These are phyloP conservation scores for Stichodactyla helianthus DNA, from an alignment of 64 coral and sea anemone species.

Conservation along the genomic window DNA sequence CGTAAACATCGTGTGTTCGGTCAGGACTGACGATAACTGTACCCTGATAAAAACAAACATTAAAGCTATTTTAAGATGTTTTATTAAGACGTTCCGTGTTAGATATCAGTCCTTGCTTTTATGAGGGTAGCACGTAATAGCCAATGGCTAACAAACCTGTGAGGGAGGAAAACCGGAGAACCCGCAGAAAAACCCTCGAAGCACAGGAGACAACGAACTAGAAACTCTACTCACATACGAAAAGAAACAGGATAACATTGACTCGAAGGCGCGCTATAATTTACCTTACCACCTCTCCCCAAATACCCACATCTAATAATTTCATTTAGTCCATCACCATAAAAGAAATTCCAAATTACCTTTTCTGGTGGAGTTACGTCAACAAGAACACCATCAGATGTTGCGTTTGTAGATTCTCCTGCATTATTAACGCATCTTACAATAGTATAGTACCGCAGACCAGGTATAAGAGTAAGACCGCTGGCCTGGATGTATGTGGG, in stretches of 20 bases:
- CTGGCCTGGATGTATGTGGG: background rate
- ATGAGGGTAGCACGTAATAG: too few relatives aligned
- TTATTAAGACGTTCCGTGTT: too few relatives aligned
- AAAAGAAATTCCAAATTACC: constrained; percentile 20
- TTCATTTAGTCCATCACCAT: background rate
- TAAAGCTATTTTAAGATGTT: too few relatives aligned
- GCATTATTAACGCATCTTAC: constrained; percentile 52
- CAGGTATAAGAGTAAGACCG: constrained; percentile 8
- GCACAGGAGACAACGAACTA: too few relatives aligned
- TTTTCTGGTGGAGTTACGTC: constrained; percentile 59
- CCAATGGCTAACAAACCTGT: too few relatives aligned
- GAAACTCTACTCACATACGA: too few relatives aligned
- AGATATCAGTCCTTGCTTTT: too few relatives aligned
- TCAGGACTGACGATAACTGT: constrained; percentile 79
- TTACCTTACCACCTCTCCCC: background rate
- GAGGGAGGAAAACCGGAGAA: too few relatives aligned
- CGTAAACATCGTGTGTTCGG: constrained; percentile 77
- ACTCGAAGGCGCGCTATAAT: background rate
- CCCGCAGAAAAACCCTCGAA: too few relatives aligned
- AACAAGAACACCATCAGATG: constrained; percentile 34
- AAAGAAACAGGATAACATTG: too few relatives aligned
- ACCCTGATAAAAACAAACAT: constrained; percentile 42
- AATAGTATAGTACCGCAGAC: constrained; percentile 27
- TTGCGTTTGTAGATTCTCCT: constrained; percentile 14
- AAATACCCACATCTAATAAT: too few relatives aligned